A percentile compares a stretch with the other conserved stretches of the same genome.
Conservation (phyloP, 1,140 invertebrate genomes). For the Colletes latitarsis region DNA sequence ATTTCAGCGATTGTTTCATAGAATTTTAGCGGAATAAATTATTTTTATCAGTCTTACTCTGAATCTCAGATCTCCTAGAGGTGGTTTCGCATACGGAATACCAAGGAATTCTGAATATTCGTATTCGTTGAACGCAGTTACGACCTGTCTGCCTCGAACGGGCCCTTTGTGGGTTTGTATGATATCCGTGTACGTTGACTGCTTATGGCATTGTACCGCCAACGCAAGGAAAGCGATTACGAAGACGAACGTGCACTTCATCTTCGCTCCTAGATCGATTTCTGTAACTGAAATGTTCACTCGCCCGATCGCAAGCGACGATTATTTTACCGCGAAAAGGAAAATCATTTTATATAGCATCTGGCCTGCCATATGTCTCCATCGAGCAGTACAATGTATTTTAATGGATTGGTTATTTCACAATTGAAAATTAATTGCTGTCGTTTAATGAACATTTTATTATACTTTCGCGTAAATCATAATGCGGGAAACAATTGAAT, state of each 20-base stretch:
- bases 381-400: too few species aligned
- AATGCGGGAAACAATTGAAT: too few species aligned
- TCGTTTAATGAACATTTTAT: too few species aligned
- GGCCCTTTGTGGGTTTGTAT: constrained; percentile 43
- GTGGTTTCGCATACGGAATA: constrained; percentile 67
- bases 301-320: too few species aligned
- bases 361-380: too few species aligned
- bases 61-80: constrained; percentile 56
- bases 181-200: constrained; percentile 15
- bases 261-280: not conserved
- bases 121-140: constrained; percentile 36
- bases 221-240: not conserved
- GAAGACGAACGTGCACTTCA: not conserved
- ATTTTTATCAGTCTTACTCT: constrained; percentile 34
- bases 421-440: too few species aligned
- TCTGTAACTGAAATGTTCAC: too few species aligned
- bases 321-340: too few species aligned
- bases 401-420: too few species aligned
- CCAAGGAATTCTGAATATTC: constrained; percentile 66
- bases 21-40: not conserved
- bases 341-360: too few species aligned
- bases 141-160: constrained; percentile 46
- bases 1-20: too few species aligned
- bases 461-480: too few species aligned
- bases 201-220: not conserved